These are phyloP conservation scores for Anguilla marmorata DNA, from an alignment of 2,797 vertebrate genomes.

Conservation along the genomic window DNA sequence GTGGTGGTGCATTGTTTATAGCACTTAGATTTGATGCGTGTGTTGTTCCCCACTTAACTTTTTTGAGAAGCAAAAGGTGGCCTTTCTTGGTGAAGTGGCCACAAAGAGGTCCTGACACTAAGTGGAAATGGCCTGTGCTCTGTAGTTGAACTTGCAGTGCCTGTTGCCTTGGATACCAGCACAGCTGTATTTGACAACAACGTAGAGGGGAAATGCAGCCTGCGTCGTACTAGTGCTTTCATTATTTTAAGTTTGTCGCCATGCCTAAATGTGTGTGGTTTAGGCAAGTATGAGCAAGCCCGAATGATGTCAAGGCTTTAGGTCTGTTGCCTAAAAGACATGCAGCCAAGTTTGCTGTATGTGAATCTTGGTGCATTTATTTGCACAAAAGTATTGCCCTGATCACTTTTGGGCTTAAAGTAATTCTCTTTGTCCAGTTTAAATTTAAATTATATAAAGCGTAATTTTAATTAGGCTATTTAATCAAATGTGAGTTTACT, in stretches of 20 bases:
- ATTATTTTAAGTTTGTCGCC: not conserved
- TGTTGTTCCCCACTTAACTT: slow-evolving; percentile 32
- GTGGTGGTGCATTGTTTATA: slow-evolving; percentile 38
- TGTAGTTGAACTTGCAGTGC: not conserved
- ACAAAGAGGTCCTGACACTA: not conserved
- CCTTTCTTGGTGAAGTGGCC: not conserved
- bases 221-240: not conserved
- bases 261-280: not conserved
- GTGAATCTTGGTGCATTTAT: not conserved
- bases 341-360: not conserved
- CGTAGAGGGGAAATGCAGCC: not conserved
- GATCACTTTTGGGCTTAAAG: not conserved
- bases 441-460: not conserved
- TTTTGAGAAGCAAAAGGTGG: not conserved
- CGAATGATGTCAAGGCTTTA: not conserved
- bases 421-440: not conserved
- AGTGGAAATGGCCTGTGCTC: not conserved
- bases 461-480: not conserved
- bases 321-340: not conserved
- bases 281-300: not conserved
- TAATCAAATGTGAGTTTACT: not conserved
- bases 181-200: not conserved
- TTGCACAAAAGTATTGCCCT: not conserved
- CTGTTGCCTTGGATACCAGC: not conserved
- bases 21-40: slow-evolving; percentile 25